A percentile compares a stretch with the other conserved stretches of the same genome.
phyloP scores from a whole-genome alignment of 2,888 invertebrate genomes.

The Hyalella azteca region DNA sequence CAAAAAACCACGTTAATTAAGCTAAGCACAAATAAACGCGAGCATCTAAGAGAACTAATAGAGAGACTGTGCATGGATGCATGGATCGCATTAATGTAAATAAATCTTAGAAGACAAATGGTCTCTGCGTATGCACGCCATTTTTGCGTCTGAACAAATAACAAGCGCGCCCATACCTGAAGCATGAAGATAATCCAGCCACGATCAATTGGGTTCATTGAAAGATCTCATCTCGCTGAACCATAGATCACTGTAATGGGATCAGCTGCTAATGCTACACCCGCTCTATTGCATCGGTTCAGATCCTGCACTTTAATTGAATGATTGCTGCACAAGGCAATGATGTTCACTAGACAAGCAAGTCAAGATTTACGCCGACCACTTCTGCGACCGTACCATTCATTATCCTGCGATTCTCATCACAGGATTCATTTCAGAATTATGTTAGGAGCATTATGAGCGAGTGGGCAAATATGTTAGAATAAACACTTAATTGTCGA shows the following conservation, averaged over 20 bases:
- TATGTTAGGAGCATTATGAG: too few species aligned
- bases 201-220: constrained; percentile 32
- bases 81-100: too few species aligned
- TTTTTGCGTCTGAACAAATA: constrained; percentile 9
- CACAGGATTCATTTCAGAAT: too few species aligned
- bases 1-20: too few species aligned
- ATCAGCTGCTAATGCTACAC: constrained; percentile 30
- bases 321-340: neutral
- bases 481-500: too few species aligned
- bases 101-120: too few species aligned
- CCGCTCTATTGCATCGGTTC: neutral
- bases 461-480: too few species aligned
- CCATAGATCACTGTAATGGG: constrained; percentile 12
- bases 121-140: neutral
- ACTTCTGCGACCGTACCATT: neutral
- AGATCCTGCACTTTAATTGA: constrained; percentile 17
- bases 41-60: too few species aligned
- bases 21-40: too few species aligned
- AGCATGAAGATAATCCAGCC: constrained; percentile 2
- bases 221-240: constrained; percentile 5
- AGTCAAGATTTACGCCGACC: neutral
- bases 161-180: neutral
- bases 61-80: too few species aligned
- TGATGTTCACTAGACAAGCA: neutral
- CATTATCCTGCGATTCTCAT: too few species aligned